Evolutionary conservation across 2,888 invertebrate genomes (phyloP), one percentile per base, ranked within the genome.

Genomic region (Ptychoptera albimana): DNA sequence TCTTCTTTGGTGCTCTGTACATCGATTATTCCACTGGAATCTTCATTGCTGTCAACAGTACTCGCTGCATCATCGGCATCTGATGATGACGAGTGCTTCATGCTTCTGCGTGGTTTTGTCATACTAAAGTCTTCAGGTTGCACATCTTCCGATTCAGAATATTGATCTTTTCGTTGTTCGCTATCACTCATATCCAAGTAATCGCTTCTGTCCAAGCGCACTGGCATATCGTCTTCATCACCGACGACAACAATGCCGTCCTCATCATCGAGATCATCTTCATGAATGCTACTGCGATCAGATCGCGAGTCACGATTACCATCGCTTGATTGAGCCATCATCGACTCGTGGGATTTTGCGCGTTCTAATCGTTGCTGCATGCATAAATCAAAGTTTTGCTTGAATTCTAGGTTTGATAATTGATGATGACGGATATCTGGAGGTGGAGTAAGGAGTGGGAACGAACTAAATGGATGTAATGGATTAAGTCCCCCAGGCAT

Each of bases 221-320:
- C 72, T 69, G 16, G 29, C 3, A 23, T 82, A 50, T 82, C 83
- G 43, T 82, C 79, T 51, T 82, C 84, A 35, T 84, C 84, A 39
- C 78, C 79, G 11, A 84, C 85, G 1, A 84, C 81, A 45, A 83
- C 81, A 8, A 81, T 83, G 52, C 79, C 82, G 46, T 79, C 79
- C 51, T 79, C 80, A 48, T 80, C 80, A 32, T 75, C 73, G 37
- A 70, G 67, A 46, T 75, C 72, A 59, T 73, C 74, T 52, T 73
- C 72, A 51, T 63, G 45, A 59, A 64, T 46, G 58, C 62, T 41
- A 63, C 66, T 44, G 6, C 41, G 40, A 11, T 46, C 46, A 4
- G 46, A 46, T 64, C 64, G 37, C 63, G 64, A 7, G 55, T 56
- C 68, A 29, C 54, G 55, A 48, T 57, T 59, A 32, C 68, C 59